Evolutionary conservation across 2,888 invertebrate genomes (phyloP).

Genomic region (Leptinotarsa haldemani): DNA sequence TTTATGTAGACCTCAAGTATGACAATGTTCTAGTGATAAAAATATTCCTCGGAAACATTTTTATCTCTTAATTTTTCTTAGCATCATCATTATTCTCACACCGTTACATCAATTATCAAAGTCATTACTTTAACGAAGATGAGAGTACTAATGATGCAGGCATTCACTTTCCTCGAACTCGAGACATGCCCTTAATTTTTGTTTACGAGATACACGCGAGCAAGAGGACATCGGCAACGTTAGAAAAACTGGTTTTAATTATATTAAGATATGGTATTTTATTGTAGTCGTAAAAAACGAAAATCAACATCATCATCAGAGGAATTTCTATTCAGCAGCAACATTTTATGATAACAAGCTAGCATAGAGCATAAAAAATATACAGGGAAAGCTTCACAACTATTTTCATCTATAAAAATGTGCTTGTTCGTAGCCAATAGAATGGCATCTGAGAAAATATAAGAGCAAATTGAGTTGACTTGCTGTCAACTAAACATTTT

Average conservation of each 20-base stretch:
- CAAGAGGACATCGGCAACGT: constrained; percentile 16
- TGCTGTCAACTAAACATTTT: too few relatives aligned
- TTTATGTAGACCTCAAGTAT: too few relatives aligned
- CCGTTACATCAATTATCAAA: constrained; percentile 1
- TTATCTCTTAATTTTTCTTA: too few relatives aligned
- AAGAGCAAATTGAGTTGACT: too few relatives aligned
- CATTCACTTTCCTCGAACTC: constrained; percentile 20
- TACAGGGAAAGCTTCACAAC: too few relatives aligned
- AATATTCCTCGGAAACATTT: too few relatives aligned
- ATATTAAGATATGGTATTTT: constrained; percentile 36
- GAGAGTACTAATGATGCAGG: constrained; percentile 23
- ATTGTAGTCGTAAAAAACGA: constrained; percentile 32
- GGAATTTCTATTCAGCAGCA: constrained; percentile 4
- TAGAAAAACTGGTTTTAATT: constrained; percentile 40
- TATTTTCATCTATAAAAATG: too few relatives aligned
- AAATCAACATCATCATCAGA: constrained; percentile 6
- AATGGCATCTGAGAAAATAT: too few relatives aligned
- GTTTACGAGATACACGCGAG: constrained; percentile 4
- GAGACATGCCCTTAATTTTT: constrained; percentile 32
- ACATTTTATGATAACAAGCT: constrained; percentile 12
- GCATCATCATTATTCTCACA: too few relatives aligned
- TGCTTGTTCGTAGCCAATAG: too few relatives aligned
- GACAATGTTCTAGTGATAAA: too few relatives aligned
- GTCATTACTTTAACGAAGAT: constrained; percentile 17
- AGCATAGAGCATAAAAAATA: background rate